Base-by-base conservation (phyloP, 2,888 invertebrate species). In the Drosophila birchii region DNA sequence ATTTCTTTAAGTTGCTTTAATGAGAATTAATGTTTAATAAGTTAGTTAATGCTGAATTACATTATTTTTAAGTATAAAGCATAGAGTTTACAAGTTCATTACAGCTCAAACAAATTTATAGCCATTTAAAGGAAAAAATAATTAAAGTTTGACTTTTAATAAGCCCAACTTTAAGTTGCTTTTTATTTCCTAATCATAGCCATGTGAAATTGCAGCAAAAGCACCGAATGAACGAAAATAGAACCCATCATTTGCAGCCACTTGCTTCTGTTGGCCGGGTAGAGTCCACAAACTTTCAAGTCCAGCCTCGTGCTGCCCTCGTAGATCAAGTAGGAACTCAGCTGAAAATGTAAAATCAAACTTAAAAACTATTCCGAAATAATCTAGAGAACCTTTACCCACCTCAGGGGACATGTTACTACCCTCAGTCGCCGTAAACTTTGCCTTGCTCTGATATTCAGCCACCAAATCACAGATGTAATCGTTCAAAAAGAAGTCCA, bases 241-340 rank as follows among this genome's bases (percentile, higher is more conserved):
- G 78, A 69, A 7, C 18, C 14, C 11, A 73, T 26, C 69, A 88
- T 70, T 14, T 58, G 23, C 6, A 66, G 63, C 86, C 83, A 82
- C 26, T 56, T 47, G 2, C 23, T 47, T 1, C 66, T 69, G 44
- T 88, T 67, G 1, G 32, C 55, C 8, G 62, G 47, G 12, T 64
- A 82, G 6, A 88, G 80, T 0, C 88, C 88, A 29, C 88, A 88
- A 8, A 66, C 69, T 69, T 51, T 69, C 1, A 88, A n/a, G 8
- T 26, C 51, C 7, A 72, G n/a, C 45, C 61, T 77, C 0, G 55
- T 71, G 12, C 26, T 74, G 26, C 61, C 45, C 1, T 51, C 29
- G 20, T 80, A 82, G 1, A 82, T 23, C 8, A 82, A 14, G 43
- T 29, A 82, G 0, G 73, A 61, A 55, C 64, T 74, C 5, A 86